These are phyloP conservation scores for Anthophora plumipes DNA, from an alignment of 2,888 invertebrate species.

Conservation along the genomic window DNA sequence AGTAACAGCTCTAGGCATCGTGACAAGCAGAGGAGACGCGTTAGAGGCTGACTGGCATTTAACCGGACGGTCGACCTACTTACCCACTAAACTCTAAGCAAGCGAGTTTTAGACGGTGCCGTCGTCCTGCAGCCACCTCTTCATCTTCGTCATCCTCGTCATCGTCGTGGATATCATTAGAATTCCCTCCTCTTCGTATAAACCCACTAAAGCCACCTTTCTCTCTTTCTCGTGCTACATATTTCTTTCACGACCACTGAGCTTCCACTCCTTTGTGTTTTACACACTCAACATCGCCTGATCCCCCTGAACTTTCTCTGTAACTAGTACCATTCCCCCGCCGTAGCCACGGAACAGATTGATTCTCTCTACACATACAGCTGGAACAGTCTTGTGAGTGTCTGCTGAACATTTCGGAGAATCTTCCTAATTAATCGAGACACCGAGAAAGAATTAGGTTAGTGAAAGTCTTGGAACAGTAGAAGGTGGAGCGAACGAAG, in stretches of 20 bases:
- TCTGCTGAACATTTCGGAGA: neutral
- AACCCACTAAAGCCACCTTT: constrained; percentile 29
- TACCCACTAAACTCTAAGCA: constrained; percentile 82
- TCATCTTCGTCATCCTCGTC: constrained; percentile 52
- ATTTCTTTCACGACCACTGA: neutral
- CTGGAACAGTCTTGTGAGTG: neutral
- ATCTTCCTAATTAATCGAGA: neutral
- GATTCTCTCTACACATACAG: neutral
- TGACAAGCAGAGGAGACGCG: constrained; percentile 25
- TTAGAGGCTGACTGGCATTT: constrained; percentile 76
- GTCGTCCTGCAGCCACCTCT: constrained; percentile 35
- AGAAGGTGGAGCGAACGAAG: neutral
- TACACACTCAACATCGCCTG: constrained; percentile 48
- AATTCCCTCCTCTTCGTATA: constrained; percentile 40
- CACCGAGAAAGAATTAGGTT: neutral
- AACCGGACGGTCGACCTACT: constrained; percentile 81
- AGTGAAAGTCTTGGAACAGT: neutral
- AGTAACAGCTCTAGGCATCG: neutral
- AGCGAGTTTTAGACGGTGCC: constrained; percentile 52
- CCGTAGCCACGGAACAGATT: constrained; percentile 11
- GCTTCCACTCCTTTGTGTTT: constrained; percentile 13
- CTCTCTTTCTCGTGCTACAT: constrained; percentile 41
- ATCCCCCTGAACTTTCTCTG: constrained; percentile 80
- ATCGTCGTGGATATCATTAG: constrained; percentile 35
- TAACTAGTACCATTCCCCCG: constrained; percentile 81